Percentiles rank a stretch among this genome's conserved stretches.
Conservation (phyloP, 2,888 invertebrate genomes). For the Epinotia bilunana region DNA sequence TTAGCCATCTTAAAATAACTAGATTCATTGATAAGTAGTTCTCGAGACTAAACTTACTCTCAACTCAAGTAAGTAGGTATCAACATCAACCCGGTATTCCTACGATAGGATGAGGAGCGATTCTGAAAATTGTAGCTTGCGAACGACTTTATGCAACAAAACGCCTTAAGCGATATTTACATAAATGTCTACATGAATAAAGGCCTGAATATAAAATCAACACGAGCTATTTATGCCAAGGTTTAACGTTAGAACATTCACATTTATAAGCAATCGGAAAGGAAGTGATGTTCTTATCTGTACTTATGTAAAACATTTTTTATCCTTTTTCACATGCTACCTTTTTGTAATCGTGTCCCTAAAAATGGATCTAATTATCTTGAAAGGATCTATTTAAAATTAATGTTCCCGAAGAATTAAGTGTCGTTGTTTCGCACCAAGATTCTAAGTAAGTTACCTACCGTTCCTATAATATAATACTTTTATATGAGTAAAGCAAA, state of each 20-base stretch:
- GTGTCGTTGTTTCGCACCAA: too few relatives aligned
- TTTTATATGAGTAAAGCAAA: too few relatives aligned
- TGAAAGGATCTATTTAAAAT: too few relatives aligned
- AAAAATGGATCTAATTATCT: neutral
- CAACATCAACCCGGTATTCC: neutral
- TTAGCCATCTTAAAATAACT: constrained; percentile 10
- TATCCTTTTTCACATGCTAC: neutral
- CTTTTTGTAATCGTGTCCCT: too few relatives aligned
- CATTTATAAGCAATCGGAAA: neutral
- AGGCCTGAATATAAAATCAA: neutral
- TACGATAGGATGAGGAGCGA: constrained; percentile 13
- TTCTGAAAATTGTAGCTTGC: constrained; percentile 2
- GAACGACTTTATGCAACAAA: neutral
- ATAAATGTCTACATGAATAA: neutral
- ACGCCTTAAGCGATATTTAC: neutral
- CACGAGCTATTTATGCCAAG: neutral
- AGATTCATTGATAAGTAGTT: constrained; percentile 1
- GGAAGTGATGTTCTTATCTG: neutral
- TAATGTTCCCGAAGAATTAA: too few relatives aligned
- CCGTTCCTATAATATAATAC: too few relatives aligned
- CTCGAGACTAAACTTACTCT: constrained; percentile 15
- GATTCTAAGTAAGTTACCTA: too few relatives aligned
- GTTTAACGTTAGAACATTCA: neutral
- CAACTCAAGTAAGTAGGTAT: constrained; percentile 7
- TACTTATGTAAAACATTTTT: neutral